Conservation (phyloP, 2,113 vertebrate genomes). For the Astur gentilis region DNA sequence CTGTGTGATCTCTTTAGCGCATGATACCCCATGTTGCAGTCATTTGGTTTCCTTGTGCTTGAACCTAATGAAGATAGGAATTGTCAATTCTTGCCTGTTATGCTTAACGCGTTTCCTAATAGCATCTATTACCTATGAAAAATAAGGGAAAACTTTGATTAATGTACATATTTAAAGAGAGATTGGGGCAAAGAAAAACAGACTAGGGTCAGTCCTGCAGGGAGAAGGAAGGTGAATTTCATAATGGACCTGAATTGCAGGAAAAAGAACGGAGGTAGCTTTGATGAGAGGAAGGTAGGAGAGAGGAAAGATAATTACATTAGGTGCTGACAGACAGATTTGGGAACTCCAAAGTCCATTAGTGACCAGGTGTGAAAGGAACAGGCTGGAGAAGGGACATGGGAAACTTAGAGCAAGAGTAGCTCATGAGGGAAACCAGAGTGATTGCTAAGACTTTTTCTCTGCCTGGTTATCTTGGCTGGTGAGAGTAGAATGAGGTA, state of each 20-base stretch:
- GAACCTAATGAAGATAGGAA: not conserved
- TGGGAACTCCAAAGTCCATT: not conserved
- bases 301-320: not conserved
- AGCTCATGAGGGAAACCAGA: not conserved
- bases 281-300: not conserved
- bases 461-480: not conserved
- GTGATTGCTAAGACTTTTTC: not conserved
- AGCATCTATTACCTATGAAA: not conserved
- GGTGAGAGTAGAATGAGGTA: not conserved
- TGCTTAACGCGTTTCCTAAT: not conserved
- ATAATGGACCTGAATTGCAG: not conserved
- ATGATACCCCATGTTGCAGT: accelerated
- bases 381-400: not conserved
- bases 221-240: not conserved
- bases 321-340: not conserved
- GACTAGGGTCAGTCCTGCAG: not conserved
- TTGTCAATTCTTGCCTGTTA: not conserved
- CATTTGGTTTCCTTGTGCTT: not conserved
- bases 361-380: not conserved
- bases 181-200: not conserved
- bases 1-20: not conserved
- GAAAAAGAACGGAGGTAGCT: not conserved
- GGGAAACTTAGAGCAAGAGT: not conserved
- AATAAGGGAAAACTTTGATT: not conserved
- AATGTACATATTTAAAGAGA: not conserved